Conservation (phyloP, 2,113 vertebrate genomes). For the Motacilla tschutschensis region DNA sequence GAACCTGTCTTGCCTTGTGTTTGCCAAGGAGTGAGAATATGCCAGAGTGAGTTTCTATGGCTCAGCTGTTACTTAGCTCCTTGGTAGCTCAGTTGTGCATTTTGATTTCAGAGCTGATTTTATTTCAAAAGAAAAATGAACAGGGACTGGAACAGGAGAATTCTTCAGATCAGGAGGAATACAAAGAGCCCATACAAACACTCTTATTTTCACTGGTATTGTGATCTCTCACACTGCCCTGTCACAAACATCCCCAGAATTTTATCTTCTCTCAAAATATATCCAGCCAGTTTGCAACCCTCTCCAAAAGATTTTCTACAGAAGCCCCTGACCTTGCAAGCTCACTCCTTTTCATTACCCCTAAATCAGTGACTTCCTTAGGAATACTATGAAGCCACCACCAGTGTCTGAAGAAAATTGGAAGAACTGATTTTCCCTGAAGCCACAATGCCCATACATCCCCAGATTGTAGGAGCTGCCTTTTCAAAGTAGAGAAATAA, state of each 20-base stretch:
- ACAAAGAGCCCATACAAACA: neutral
- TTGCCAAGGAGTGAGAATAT: neutral
- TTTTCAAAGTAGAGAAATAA: neutral
- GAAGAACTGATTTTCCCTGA: neutral
- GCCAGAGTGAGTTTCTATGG: neutral
- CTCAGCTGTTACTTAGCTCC: neutral
- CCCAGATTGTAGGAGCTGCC: neutral
- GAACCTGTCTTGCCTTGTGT: neutral
- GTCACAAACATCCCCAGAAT: neutral
- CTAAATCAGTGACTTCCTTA: neutral
- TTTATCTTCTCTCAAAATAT: neutral
- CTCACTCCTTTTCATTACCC: neutral
- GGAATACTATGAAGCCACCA: neutral
- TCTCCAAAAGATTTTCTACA: neutral
- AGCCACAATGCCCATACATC: neutral
- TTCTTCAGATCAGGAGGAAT: neutral
- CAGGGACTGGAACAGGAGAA: neutral
- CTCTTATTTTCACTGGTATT: neutral
- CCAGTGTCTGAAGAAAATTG: neutral
- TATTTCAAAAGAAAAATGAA: constrained; percentile 3
- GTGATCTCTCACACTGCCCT: neutral
- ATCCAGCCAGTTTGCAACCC: neutral
- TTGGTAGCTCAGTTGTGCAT: neutral
- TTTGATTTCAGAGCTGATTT: constrained; percentile 12
- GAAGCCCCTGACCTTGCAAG: neutral